Evolutionary conservation across 2,113 vertebrate species (phyloP).

Genomic region (Salvelinus fontinalis): DNA sequence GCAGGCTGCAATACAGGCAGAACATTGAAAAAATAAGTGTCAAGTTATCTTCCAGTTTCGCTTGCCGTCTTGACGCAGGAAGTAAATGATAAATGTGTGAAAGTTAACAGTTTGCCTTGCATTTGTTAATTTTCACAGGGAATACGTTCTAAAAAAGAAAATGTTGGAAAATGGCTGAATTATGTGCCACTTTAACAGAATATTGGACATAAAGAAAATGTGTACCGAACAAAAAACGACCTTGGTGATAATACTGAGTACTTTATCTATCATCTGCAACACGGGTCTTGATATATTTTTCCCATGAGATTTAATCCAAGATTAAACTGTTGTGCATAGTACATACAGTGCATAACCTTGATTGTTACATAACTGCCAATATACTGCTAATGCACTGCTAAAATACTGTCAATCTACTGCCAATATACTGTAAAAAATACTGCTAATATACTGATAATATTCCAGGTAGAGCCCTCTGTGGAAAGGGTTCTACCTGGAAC

Average conservation of each 20-base stretch:
- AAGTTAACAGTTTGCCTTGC: slow-evolving; percentile 66
- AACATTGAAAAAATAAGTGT: too few species aligned
- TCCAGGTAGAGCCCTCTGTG: too few species aligned
- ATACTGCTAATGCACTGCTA: too few species aligned
- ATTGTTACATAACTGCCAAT: too few species aligned
- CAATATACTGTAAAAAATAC: too few species aligned
- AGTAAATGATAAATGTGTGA: slow-evolving; percentile 71
- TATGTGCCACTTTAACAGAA: not conserved
- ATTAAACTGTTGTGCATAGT: not conserved
- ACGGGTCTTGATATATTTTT: too few species aligned
- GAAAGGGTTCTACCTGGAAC: too few species aligned
- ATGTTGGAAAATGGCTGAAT: slow-evolving; percentile 32
- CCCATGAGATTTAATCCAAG: not conserved
- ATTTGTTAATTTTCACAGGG: slow-evolving; percentile 72
- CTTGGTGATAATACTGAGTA: not conserved
- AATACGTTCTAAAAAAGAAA: slow-evolving; percentile 30
- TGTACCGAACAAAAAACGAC: not conserved
- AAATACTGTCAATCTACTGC: too few species aligned
- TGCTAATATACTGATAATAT: too few species aligned
- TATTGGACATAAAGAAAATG: slow-evolving; percentile 2
- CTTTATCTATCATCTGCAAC: not conserved
- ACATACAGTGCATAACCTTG: not conserved
- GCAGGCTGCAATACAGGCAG: slow-evolving; percentile 15
- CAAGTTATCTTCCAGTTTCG: not conserved
- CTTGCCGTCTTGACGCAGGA: slow-evolving; percentile 31